Conservation (phyloP, 2,797 vertebrate species). For the Linurgus olivaceus region DNA sequence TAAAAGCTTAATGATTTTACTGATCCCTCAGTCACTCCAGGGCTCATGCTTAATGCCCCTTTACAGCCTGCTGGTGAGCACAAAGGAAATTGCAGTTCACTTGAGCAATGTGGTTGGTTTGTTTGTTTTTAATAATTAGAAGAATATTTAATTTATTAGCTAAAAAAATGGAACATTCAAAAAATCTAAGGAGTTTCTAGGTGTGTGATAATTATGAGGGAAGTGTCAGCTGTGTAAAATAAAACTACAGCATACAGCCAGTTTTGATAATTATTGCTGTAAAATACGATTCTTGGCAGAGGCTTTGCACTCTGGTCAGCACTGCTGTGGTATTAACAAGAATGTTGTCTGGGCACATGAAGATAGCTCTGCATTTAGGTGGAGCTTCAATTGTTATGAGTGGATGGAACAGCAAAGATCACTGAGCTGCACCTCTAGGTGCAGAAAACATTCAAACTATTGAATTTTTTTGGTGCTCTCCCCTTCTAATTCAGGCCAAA, state of each 20-base stretch:
- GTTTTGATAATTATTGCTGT: not conserved
- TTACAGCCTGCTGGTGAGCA: not conserved
- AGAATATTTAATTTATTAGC: not conserved
- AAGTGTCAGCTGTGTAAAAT: not conserved
- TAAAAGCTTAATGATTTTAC: not conserved
- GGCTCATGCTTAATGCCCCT: fast-evolving
- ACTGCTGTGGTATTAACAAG: not conserved
- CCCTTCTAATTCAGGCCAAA: not conserved
- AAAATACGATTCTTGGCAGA: not conserved
- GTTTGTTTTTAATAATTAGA: not conserved
- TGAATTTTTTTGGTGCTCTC: not conserved
- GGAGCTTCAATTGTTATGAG: not conserved
- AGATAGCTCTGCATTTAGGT: not conserved
- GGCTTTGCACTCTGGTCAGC: not conserved
- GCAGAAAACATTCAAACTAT: not conserved
- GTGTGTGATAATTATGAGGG: not conserved
- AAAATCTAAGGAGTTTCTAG: not conserved
- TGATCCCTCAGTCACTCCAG: not conserved
- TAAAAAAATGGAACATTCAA: not conserved
- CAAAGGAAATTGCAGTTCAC: not conserved
- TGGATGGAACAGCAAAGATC: not conserved
- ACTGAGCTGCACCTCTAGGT: not conserved
- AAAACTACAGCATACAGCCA: not conserved
- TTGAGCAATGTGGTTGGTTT: not conserved
- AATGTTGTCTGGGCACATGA: not conserved